Evolutionary conservation across 2,113 vertebrate genomes (phyloP).

Genomic region (Mobula birostris): DNA sequence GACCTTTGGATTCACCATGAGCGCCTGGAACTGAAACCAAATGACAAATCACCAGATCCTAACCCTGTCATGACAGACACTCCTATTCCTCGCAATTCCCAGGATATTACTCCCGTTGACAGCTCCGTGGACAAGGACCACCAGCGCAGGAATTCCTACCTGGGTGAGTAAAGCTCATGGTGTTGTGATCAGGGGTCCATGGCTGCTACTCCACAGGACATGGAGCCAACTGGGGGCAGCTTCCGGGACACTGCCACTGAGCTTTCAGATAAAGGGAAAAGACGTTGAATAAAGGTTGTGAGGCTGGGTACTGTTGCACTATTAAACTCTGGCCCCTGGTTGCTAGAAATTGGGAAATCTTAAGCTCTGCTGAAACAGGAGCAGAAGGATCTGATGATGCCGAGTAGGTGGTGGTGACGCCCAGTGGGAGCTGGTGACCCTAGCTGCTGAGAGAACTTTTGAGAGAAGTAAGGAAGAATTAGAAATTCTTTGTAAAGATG

Average conservation of each 20-base stretch:
- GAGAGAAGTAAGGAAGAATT: neutral
- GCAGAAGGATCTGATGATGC: neutral
- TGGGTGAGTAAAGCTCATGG: slow-evolving; percentile 59
- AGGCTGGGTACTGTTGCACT: too few species aligned
- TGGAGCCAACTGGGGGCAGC: too few species aligned
- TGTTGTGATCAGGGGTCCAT: neutral
- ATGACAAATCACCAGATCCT: slow-evolving; percentile 92
- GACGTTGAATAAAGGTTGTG: too few species aligned
- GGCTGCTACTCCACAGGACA: too few species aligned
- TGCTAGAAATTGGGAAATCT: neutral
- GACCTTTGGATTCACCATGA: slow-evolving; percentile 98
- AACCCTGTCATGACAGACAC: slow-evolving; percentile 96
- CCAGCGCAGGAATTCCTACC: slow-evolving; percentile 89
- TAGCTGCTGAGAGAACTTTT: neutral
- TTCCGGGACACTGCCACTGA: too few species aligned
- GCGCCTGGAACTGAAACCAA: slow-evolving; percentile 89
- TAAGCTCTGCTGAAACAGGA: neutral
- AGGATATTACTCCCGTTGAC: slow-evolving; percentile 89
- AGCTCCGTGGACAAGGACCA: slow-evolving; percentile 79
- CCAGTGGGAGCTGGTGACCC: too few species aligned
- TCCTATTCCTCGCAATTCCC: slow-evolving; percentile 87
- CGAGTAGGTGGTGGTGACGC: too few species aligned
- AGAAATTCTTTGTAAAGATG: neutral
- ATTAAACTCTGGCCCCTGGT: neutral
- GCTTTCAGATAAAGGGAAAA: too few species aligned